Base-by-base conservation (phyloP, 2,888 invertebrate genomes). In the Rhorus exstirpatorius region DNA sequence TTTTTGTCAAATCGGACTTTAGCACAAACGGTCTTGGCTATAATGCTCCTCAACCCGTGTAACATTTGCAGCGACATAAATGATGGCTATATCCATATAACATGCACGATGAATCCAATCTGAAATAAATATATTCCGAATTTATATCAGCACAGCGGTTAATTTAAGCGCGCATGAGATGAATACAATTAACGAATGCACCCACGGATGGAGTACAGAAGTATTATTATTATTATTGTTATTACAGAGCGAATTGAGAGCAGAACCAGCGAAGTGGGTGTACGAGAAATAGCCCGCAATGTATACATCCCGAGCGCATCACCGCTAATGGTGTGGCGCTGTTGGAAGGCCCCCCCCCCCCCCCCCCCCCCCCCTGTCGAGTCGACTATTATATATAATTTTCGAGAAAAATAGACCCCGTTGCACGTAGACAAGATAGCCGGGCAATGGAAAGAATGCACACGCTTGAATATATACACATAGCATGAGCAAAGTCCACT, bases 361-460 rank as follows among this genome's bases (percentile, higher is more conserved):
- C n/a, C n/a, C n/a, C n/a, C n/a, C n/a, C n/a, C n/a, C n/a, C n/a
- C n/a, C n/a, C 44, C 70, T 35, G 79, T 70, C 63, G 75, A 80
- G 75, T 44, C 24, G 63, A 53, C 75, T 38, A 70, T 76, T 75
- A 80, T 75, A 80, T 58, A 75, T 78, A 78, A 80, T 76, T 80
- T 70, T 65, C 49, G 55, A 75, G 49, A 70, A 70, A 75, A 68
- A 80, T 38, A 75, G 49, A 53, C 26, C 14, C 21, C 35, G 26
- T 19, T n/a, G 24, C 26, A 4, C n/a, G 31, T 38, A 21, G 49
- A 17, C 46, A 74, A 68, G 44, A 53, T 41, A 68, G 17, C 44
- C 12, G 24, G 51, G 68, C 35, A 75, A 75, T 80, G 53, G 49
- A 51, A 74, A 38, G 75, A 41, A 60, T 24, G 58, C 35, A 44